Conservation (phyloP, 2,113 vertebrate species). For the Oxyruncus cristatus region DNA sequence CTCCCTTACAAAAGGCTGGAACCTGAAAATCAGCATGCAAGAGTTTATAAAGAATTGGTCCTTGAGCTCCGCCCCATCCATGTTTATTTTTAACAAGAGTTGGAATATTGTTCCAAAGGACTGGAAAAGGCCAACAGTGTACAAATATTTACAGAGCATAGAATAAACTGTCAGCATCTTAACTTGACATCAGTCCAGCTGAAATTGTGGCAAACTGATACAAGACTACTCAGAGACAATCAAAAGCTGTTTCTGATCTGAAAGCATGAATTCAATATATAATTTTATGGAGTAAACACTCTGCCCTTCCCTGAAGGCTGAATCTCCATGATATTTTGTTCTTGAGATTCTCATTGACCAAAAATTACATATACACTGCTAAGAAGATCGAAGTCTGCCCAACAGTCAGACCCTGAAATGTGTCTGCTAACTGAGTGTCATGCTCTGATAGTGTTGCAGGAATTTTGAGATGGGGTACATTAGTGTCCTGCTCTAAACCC, state of each 20-base stretch:
- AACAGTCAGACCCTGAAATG: neutral
- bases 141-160: slow-evolving; percentile 62
- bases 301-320: neutral
- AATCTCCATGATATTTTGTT: neutral
- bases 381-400: neutral
- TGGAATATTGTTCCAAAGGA: slow-evolving; percentile 53
- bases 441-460: neutral
- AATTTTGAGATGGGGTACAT: neutral
- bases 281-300: neutral
- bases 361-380: neutral
- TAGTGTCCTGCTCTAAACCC: neutral
- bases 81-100: slow-evolving; percentile 63
- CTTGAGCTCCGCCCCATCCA: neutral
- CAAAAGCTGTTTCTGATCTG: slow-evolving; percentile 29
- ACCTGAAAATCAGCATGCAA: neutral
- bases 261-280: neutral
- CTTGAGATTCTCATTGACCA: neutral
- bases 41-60: neutral
- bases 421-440: neutral
- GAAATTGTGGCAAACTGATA: slow-evolving; percentile 24
- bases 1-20: neutral
- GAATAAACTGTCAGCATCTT: slow-evolving; percentile 60
- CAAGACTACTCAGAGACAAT: neutral
- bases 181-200: slow-evolving; percentile 53
- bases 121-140: slow-evolving; percentile 48